phyloP scores from a whole-genome alignment of 2,888 invertebrate species.

The Aricia artaxerxes region DNA sequence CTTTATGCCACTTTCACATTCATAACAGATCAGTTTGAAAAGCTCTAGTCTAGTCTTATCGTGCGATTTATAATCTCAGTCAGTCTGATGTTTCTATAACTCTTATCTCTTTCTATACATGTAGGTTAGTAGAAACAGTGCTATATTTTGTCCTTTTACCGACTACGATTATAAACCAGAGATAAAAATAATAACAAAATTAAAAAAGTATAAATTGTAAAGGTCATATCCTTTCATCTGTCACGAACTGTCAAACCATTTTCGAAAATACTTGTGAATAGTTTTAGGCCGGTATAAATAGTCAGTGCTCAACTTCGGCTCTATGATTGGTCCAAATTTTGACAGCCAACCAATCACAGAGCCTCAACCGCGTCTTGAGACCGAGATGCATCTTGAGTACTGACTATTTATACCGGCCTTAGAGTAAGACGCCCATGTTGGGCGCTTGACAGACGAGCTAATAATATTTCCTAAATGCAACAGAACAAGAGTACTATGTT shows the following conservation, averaged over 20 bases:
- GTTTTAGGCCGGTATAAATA: no score
- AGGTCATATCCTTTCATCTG: no score
- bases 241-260: no score
- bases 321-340: no score
- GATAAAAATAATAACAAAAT: not conserved
- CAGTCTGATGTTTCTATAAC: not conserved
- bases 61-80: not conserved
- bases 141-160: not conserved
- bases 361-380: no score
- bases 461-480: not conserved
- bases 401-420: no score
- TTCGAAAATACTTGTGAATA: no score
- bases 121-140: not conserved
- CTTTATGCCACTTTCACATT: not conserved
- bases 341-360: no score
- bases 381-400: no score
- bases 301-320: no score
- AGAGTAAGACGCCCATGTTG: no score
- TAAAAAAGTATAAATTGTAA: not conserved
- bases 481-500: not conserved
- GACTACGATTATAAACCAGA: conserved; percentile 1
- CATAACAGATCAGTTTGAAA: not conserved
- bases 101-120: not conserved
- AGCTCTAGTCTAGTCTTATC: not conserved
- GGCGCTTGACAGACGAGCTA: no score